Evolutionary conservation across 2,888 invertebrate species (phyloP).

Genomic region (Stenotaenia linearis): DNA sequence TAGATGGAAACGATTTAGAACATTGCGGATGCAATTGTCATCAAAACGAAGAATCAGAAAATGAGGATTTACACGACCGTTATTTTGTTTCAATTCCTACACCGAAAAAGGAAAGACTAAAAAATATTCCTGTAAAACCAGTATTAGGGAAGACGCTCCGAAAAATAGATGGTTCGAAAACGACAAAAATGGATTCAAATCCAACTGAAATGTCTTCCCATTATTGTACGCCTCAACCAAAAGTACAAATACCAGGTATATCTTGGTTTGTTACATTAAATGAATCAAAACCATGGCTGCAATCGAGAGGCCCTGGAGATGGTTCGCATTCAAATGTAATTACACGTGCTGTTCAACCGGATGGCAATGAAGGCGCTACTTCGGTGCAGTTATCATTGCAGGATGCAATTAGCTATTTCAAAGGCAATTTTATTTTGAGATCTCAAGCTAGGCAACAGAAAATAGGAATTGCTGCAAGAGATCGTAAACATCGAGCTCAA

Average conservation of each 20-base stretch:
- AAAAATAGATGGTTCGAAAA: background rate
- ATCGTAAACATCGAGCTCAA: background rate
- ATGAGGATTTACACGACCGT: background rate
- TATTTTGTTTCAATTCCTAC: background rate
- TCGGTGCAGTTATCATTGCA: background rate
- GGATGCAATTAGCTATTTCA: background rate
- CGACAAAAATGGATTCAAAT: background rate
- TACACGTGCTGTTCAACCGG: background rate
- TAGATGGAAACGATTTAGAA: background rate
- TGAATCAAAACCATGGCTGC: background rate
- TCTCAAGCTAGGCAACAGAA: conserved; percentile 18
- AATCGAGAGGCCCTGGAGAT: conserved; percentile 17
- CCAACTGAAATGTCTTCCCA: background rate
- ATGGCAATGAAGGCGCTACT: background rate
- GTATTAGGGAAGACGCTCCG: background rate
- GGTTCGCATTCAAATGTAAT: background rate
- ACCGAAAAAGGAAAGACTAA: background rate
- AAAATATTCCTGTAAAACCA: background rate
- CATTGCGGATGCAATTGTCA: background rate
- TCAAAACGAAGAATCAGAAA: background rate
- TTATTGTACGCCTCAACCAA: background rate
- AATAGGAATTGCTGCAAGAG: background rate
- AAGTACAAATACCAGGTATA: background rate
- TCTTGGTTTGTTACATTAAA: conserved; percentile 26
- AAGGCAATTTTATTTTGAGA: background rate